Conservation (phyloP, 2,113 vertebrate species). For the Peucedramus taeniatus region DNA sequence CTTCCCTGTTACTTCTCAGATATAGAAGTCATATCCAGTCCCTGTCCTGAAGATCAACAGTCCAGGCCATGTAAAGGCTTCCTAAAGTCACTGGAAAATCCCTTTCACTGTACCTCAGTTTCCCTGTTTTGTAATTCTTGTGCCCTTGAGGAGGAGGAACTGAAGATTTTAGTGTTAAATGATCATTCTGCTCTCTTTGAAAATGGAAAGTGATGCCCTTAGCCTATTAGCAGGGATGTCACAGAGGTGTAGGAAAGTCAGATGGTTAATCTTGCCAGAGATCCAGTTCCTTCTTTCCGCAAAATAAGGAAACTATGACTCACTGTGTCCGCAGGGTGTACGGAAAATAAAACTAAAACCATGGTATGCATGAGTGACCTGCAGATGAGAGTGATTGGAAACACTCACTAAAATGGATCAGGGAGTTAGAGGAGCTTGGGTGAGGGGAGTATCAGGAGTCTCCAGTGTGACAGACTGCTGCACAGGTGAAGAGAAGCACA, state of each 20-base stretch:
- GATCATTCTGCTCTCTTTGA: background rate
- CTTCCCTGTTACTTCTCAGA: background rate
- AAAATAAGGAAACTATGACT: constrained; percentile 29
- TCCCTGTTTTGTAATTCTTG: background rate
- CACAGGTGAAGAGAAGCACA: background rate
- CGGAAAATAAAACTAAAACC: background rate
- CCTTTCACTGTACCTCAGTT: background rate
- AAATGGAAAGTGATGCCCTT: background rate
- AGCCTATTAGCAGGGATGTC: background rate
- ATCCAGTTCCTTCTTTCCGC: background rate
- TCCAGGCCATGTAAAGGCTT: background rate
- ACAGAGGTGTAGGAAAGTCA: background rate
- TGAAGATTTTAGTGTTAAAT: background rate
- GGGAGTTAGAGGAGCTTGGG: background rate
- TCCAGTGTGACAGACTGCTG: background rate
- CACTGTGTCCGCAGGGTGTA: background rate
- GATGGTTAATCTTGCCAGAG: background rate
- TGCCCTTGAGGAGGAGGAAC: background rate
- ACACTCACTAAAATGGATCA: background rate
- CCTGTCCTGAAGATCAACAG: background rate
- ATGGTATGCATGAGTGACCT: background rate
- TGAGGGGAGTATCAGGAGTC: background rate
- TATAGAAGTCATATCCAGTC: background rate
- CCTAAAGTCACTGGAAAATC: background rate
- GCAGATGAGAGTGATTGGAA: background rate